Evolutionary conservation across 30 jellyfish, hydroid and myxozoan species (phyloP).

Genomic region (Hydractinia echinata): DNA sequence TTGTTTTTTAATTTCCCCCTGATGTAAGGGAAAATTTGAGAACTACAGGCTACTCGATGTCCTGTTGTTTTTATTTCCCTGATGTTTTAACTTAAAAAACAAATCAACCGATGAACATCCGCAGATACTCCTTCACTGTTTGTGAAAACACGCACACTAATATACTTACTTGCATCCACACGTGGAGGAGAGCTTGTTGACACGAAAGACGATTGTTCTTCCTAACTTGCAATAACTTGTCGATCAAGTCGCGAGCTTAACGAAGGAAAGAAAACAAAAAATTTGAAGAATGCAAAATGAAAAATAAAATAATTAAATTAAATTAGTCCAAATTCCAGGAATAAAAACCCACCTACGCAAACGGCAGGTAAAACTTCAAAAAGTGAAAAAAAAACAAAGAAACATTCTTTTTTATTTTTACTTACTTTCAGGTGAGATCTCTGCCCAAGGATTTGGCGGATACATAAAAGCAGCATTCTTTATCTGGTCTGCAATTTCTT

Average conservation of each 20-base stretch:
- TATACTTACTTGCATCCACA: constrained; percentile 90
- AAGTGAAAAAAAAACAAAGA: background rate
- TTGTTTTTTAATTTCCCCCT: no score
- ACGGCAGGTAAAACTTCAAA: background rate
- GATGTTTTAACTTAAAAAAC: background rate
- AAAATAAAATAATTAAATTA: background rate
- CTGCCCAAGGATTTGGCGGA: constrained; percentile 99
- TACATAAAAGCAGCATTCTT: constrained; percentile 98
- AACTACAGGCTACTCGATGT: no score
- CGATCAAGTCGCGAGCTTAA: constrained; percentile 81
- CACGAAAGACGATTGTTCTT: constrained; percentile 76
- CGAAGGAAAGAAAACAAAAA: background rate
- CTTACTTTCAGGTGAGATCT: constrained; percentile 84
- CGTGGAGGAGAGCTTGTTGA: constrained; percentile 92
- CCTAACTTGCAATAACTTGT: constrained; percentile 84
- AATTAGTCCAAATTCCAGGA: background rate
- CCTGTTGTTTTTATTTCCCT: no score
- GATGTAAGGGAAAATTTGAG: no score
- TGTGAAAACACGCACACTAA: background rate
- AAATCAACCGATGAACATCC: background rate
- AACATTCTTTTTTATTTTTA: no score
- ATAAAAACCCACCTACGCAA: background rate
- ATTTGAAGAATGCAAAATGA: background rate
- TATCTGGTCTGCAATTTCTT: constrained; percentile 93
- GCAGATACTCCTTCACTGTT: background rate